Conservation (phyloP, 2,113 vertebrate species). For the Perognathus longimembris region DNA sequence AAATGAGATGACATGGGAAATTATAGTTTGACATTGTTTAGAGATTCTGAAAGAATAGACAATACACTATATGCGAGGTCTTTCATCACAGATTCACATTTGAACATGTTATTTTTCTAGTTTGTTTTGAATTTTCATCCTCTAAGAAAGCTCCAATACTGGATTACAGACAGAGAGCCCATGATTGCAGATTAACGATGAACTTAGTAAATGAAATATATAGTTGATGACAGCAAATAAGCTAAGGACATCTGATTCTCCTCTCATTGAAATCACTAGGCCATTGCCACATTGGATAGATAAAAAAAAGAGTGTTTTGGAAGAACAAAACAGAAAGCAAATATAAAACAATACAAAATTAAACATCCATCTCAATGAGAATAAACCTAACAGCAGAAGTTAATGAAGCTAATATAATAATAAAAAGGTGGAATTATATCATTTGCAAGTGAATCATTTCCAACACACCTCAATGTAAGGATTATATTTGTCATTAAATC, state of each 20-base stretch:
- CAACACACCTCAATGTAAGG: neutral
- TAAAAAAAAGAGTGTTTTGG: no score
- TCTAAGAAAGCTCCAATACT: neutral
- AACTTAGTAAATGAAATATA: neutral
- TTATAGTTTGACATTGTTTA: neutral
- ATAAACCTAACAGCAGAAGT: neutral
- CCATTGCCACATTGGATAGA: neutral
- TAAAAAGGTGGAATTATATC: neutral
- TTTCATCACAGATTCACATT: neutral
- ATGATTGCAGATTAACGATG: neutral
- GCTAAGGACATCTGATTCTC: neutral
- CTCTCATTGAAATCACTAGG: neutral
- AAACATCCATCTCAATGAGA: neutral
- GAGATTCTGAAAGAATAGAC: neutral
- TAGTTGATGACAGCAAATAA: neutral
- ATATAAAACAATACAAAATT: neutral
- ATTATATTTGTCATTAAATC: neutral
- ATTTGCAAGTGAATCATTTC: neutral
- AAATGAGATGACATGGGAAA: neutral
- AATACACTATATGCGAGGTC: neutral
- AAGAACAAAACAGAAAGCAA: neutral
- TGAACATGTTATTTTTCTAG: no score
- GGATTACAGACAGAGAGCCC: neutral
- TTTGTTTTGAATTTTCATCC: neutral
- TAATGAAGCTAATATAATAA: neutral